A percentile compares a stretch with the other conserved stretches of the same genome.
Conservation (phyloP, 2,797 vertebrate genomes). For the Sebastes paucispinis region DNA sequence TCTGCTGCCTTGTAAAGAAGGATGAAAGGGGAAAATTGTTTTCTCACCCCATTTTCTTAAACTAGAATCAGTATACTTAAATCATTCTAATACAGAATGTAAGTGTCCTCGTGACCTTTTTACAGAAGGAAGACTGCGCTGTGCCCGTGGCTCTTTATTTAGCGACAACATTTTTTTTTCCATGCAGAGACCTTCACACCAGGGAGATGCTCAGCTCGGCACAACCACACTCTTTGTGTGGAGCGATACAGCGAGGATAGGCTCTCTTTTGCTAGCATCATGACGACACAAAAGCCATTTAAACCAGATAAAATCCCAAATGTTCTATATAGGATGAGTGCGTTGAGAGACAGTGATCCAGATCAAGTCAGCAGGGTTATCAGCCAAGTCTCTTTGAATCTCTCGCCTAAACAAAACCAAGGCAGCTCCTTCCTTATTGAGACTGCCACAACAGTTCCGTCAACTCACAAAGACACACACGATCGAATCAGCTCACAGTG, state of each 20-base stretch:
- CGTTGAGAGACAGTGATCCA: not conserved
- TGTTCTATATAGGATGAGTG: not conserved
- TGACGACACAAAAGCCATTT: not conserved
- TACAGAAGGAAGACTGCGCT: not conserved
- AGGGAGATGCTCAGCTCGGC: constrained; percentile 5
- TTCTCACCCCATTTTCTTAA: no score
- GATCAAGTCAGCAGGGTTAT: not conserved
- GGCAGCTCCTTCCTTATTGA: not conserved
- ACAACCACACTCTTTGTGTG: not conserved
- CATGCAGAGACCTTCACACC: constrained; percentile 11
- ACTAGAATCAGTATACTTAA: no score
- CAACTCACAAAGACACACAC: not conserved
- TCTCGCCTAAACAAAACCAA: not conserved
- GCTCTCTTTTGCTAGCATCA: not conserved
- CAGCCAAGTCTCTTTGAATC: not conserved
- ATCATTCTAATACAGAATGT: no score
- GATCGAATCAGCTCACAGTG: not conserved
- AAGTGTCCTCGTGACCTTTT: no score
- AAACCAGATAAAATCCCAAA: not conserved
- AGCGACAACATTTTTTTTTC: constrained; percentile 11
- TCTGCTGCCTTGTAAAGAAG: no score
- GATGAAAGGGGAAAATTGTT: no score
- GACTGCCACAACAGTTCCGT: constrained; percentile 9
- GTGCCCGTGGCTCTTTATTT: constrained; percentile 9
- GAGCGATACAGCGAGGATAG: not conserved